These are phyloP conservation scores for Bombus polaris DNA, from an alignment of 1,140 invertebrate genomes.

Conservation along the genomic window DNA sequence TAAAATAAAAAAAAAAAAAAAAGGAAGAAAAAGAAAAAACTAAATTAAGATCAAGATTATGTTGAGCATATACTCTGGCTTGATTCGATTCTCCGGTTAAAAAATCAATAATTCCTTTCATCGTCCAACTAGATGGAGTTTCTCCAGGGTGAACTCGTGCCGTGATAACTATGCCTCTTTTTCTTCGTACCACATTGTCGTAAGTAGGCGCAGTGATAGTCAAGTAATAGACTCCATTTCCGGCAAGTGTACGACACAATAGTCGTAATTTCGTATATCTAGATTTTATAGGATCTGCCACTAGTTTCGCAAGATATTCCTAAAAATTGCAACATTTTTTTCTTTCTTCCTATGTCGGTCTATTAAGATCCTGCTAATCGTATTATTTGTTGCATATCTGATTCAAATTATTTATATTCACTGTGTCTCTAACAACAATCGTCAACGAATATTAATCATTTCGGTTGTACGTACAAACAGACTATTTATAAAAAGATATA, in stretches of 20 bases:
- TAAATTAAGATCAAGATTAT: constrained; percentile 54
- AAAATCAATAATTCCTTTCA: constrained; percentile 97
- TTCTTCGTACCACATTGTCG: constrained; percentile 85
- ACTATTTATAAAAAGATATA: background rate
- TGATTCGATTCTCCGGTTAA: constrained; percentile 91
- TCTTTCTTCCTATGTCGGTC: background rate
- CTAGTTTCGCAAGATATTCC: constrained; percentile 88
- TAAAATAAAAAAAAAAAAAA: background rate
- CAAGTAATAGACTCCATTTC: constrained; percentile 95
- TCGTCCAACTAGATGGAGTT: constrained; percentile 97
- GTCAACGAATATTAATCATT: background rate
- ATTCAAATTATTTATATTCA: background rate
- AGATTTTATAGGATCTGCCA: constrained; percentile 91
- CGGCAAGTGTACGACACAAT: constrained; percentile 93
- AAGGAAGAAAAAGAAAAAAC: too few species aligned
- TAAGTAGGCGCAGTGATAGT: constrained; percentile 91
- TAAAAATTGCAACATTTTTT: constrained; percentile 64
- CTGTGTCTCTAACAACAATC: background rate
- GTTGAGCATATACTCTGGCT: constrained; percentile 82
- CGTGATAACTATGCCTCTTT: constrained; percentile 93
- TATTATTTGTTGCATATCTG: background rate
- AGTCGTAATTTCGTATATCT: constrained; percentile 90
- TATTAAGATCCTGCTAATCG: background rate
- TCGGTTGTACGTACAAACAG: too few species aligned
- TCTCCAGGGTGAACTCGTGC: constrained; percentile 98